Conservation (phyloP, 2,113 vertebrate species). For the Chamaetylas fuelleborni region DNA sequence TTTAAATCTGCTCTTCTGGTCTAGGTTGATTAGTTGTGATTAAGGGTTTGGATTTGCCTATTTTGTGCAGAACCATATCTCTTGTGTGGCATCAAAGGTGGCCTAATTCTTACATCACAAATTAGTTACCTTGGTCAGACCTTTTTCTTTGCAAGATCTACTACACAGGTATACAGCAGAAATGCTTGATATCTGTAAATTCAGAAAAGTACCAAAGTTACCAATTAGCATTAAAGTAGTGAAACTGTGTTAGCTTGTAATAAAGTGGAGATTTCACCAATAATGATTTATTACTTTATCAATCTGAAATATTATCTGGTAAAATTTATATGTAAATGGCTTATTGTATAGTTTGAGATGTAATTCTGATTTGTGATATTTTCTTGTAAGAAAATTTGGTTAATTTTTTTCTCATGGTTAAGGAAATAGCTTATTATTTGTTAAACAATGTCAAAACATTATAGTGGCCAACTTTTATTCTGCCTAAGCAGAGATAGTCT, state of each 20-base stretch:
- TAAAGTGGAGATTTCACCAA: not conserved
- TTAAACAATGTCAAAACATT: not conserved
- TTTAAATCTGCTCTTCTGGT: not conserved
- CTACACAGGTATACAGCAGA: not conserved
- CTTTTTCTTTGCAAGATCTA: not conserved
- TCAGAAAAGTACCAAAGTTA: not conserved
- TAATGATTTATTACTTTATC: not conserved
- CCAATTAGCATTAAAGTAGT: not conserved
- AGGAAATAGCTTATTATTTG: not conserved
- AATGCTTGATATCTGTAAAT: not conserved
- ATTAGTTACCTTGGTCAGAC: not conserved
- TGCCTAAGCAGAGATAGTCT: not conserved
- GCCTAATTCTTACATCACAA: not conserved
- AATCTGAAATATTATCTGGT: not conserved
- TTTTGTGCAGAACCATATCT: not conserved
- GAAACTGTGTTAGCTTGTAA: not conserved
- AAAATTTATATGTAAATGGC: not conserved
- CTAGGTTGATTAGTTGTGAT: not conserved
- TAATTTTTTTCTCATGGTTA: not conserved
- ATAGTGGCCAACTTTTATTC: not conserved
- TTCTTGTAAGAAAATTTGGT: not conserved
- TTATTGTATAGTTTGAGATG: not conserved
- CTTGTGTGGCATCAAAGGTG: not conserved
- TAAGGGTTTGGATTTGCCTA: not conserved
- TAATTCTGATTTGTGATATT: not conserved